phyloP scores from a whole-genome alignment of 2,113 vertebrate genomes.

The Dicrurus megarhynchus region DNA sequence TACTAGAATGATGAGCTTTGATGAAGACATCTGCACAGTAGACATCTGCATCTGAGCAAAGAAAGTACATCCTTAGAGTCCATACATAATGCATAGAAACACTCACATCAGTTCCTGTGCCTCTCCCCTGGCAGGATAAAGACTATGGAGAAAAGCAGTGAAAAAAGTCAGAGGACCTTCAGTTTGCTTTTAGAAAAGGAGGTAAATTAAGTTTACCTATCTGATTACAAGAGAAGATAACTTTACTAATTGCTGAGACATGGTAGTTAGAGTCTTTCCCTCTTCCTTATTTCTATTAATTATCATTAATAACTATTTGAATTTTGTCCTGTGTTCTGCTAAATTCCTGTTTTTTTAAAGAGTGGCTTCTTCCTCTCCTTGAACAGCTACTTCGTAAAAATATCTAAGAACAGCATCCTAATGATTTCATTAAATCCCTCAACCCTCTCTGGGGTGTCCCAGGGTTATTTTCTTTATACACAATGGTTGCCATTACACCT shows the following conservation, averaged over 20 bases:
- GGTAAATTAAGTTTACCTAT: not conserved
- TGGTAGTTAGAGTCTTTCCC: not conserved
- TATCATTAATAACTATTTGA: not conserved
- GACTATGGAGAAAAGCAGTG: not conserved
- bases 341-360: not conserved
- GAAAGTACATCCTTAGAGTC: not conserved
- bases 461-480: not conserved
- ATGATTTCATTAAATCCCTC: slow-evolving; percentile 28
- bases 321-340: not conserved
- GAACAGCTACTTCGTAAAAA: slow-evolving; percentile 21
- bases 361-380: not conserved
- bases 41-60: not conserved
- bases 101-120: not conserved
- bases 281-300: not conserved
- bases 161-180: not conserved
- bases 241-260: not conserved
- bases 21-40: not conserved
- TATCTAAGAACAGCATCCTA: not conserved
- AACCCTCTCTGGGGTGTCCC: not conserved
- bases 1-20: not conserved
- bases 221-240: not conserved
- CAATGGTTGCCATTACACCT: not conserved
- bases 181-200: not conserved
- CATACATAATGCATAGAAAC: not conserved
- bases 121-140: not conserved